A percentile compares a stretch with the other conserved stretches of the same genome.
phyloP scores from a whole-genome alignment of 2,113 vertebrate genomes.

The Psilopogon haemacephalus region DNA sequence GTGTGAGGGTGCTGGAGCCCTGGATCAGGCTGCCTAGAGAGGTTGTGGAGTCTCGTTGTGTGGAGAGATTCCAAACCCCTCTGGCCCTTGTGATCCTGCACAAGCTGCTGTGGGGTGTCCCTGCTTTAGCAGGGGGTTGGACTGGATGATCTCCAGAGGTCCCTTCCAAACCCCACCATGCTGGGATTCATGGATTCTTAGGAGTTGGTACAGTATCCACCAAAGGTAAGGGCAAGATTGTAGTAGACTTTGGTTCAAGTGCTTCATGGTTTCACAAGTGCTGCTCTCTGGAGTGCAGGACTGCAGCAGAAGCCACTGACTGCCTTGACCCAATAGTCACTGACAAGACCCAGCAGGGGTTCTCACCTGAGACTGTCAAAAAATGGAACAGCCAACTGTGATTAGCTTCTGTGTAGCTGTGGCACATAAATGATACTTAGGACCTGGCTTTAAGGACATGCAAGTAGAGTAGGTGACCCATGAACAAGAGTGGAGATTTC shows the following conservation, averaged over 20 bases:
- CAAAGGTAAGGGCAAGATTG: background rate
- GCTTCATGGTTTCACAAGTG: background rate
- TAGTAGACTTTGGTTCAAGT: background rate
- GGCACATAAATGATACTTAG: background rate
- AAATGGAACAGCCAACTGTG: background rate
- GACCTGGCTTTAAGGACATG: background rate
- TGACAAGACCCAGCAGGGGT: background rate
- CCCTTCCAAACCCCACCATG: too few species aligned
- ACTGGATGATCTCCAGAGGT: too few species aligned
- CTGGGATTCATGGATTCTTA: background rate
- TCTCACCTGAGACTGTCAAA: background rate
- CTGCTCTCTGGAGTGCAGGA: background rate
- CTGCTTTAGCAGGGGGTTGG: too few species aligned
- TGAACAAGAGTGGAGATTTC: background rate
- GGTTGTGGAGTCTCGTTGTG: too few species aligned
- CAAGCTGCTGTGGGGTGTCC: too few species aligned
- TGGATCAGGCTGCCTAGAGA: too few species aligned
- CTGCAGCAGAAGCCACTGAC: background rate
- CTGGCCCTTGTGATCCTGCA: too few species aligned
- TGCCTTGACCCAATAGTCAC: background rate
- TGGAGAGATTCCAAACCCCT: too few species aligned
- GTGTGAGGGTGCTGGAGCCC: too few species aligned
- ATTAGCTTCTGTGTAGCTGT: background rate
- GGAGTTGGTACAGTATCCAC: background rate
- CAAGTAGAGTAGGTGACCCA: background rate